Evolutionary conservation across 2,797 vertebrate genomes (phyloP), one percentile per base, ranked within the genome.

Genomic region (Orientallactaga sibirica): DNA sequence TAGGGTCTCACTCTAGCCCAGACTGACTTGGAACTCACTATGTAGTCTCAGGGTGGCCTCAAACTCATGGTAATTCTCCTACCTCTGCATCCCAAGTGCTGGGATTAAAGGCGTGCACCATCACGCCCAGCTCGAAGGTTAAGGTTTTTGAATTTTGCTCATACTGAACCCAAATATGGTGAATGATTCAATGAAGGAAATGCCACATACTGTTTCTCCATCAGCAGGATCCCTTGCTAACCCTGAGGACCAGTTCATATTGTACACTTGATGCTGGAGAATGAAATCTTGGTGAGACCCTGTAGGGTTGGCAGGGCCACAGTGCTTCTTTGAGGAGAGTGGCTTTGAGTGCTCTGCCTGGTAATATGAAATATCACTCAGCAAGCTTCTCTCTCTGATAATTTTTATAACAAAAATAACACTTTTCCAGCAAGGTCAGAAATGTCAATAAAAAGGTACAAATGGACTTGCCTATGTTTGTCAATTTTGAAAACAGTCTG

Each of bases 381-480:
- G 84, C 94, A 94, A 94, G 91, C 94, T 95, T 78, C 18, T 64
- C 73, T 96, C n/a, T 78, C 76, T 25, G 75, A 94, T 89, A 94
- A 95, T 83, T 96, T 96, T 96, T 96, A 95, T 91, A 94, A 93
- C 89, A 96, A 96, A 84, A 77, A 94, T 96, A 67, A 77, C 96
- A 75, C 75, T 95, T 97, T 96, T 58, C 80, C 33, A 94, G 78
- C 86, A 96, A 97, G 96, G 92, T 97, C 93, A 96, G 84, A 94
- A 92, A 93, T 95, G 93, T 95, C 96, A 96, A 97, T 95, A 96
- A 95, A 96, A 96, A 91, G 92, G 94, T 90, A 96, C 95, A 95
- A 97, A 97, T 95, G 93, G 86, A 96, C 93, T 95, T 87, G 80
- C 84, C 77, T 91, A 27, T 0, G 3, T 94, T 95, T 97, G 91